phyloP scores from a whole-genome alignment of 2,888 invertebrate genomes.

The Andrena haemorrhoa region DNA sequence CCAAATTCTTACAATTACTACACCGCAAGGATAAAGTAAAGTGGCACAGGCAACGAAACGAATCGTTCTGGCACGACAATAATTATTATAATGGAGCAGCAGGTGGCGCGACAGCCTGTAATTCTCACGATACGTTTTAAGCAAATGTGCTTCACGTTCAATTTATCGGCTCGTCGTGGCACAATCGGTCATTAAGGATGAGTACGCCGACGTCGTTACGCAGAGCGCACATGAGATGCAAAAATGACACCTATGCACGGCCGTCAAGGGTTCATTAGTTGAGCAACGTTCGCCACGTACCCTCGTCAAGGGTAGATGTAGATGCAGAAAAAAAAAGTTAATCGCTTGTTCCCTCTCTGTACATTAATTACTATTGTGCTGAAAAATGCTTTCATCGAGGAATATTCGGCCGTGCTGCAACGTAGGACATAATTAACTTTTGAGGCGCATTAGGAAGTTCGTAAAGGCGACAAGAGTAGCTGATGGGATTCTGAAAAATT shows the following conservation, averaged over 20 bases:
- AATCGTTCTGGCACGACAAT: conserved; percentile 77
- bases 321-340: conserved; percentile 28
- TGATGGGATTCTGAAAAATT: not conserved
- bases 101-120: conserved; percentile 76
- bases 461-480: not conserved
- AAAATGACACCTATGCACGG: conserved; percentile 40
- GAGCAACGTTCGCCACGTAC: conserved; percentile 6
- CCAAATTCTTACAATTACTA: conserved; percentile 37
- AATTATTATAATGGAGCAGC: conserved; percentile 83
- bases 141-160: conserved; percentile 80
- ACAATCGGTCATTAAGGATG: conserved; percentile 75
- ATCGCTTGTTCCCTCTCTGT: not conserved
- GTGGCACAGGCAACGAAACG: conserved; percentile 63
- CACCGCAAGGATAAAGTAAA: conserved; percentile 25
- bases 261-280: conserved; percentile 50
- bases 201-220: conserved; percentile 41
- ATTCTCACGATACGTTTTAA: conserved; percentile 77
- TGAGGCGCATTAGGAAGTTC: not conserved
- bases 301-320: not conserved
- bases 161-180: conserved; percentile 75
- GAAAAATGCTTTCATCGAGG: conserved; percentile 9
- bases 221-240: conserved; percentile 34
- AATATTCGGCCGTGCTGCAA: conserved; percentile 2
- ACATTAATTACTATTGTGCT: conserved; percentile 26
- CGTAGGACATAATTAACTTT: conserved; percentile 1